Base-by-base conservation (phyloP, 2,113 vertebrate species). In the Gila orcuttii region DNA sequence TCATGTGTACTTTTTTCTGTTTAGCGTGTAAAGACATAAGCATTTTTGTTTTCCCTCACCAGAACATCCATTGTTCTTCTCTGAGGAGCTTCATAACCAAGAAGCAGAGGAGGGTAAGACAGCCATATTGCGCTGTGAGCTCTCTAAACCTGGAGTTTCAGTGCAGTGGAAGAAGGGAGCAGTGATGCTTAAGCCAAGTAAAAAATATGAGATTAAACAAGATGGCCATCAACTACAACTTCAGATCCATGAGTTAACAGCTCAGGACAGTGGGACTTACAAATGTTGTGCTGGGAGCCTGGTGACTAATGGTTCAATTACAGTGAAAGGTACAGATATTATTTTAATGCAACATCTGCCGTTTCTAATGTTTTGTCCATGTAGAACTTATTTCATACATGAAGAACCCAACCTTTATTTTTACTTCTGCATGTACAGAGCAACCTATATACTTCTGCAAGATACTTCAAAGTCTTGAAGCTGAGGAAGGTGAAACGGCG, bases 271-370 rank as follows among this genome's bases (percentile, higher is more conserved):
- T 0, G 96, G 96, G 1, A 91, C 94, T 78, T 96, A 96, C 45
- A 90, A 90, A 80, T 96, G 96, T 39, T 73, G 90, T 69, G 0
- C 0, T 57, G 0, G 89, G 93, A 73, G 86, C 92, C 88, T 64
- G 93, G 94, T 0, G 93, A 94, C 81, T 64, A 64, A 89, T 31
- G 93, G 95, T 6, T 92, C 87, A 1, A 91, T 97, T 31, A 90
- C 69, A 0, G 96, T 98, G 74, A 96, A 92, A 93, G 97, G 97
- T 96, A 89, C 91, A 92, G 17, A 13, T 21, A 59, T 68, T 80
- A 10, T n/a, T 68, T 64, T 64, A 45, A 19, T 62, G 6, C 15
- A 79, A 39, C 31, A 71, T 68, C 2, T 68, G 13, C 15, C 9
- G 3, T 39, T 69, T 23, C 8, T 8, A 39, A 42, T 36, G 21